Base-by-base conservation (phyloP, 2,888 invertebrate species). In the Mellilla xanthometata region DNA sequence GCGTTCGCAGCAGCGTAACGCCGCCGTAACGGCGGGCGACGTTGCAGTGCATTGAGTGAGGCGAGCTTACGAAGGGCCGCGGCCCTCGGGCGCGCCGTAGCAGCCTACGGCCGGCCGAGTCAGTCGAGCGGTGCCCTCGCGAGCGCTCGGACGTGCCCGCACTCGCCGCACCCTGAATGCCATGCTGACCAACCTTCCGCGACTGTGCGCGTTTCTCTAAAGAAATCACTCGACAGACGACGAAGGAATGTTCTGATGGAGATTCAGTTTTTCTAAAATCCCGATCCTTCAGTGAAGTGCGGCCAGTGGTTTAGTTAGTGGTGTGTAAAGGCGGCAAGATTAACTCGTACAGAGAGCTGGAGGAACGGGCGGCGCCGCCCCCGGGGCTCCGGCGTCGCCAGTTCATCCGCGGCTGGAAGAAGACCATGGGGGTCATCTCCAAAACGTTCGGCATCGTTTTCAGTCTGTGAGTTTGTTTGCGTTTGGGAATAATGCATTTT, bases 391-490 rank as follows among this genome's bases (percentile, higher is more conserved):
- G 88, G 79, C 88, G 88, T 74, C 87, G 88, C 75, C 86, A 84
- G 72, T 81, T 87, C 75, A 76, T 88, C 71, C 83, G 85, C 70
- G 89, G 89, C 61, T 87, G 82, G 87, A 86, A 86, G 79, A 88
- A 86, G 72, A 90, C 87, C 71, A 94, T 95, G 94, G 94, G 94
- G 64, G 93, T 94, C 77, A 93, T 94, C 65, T 94, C 94, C 49
- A 94, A 95, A 82, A 94, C 94, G 49, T 92, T 94, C 63, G 94
- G 94, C 83, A 93, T 94, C 76, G 92, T 95, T 76, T 94, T 94
- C 91, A 94, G 94, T 88, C 94, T 95, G 95, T 95, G 87, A 94
- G 94, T 94, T 42, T 52, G 6, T 3, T 19, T 19, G 15, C 15
- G 15, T 19, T 19, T 19, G 15, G 4, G 0, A 19, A 6, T 19